Evolutionary conservation across 2,888 invertebrate species (phyloP).

Genomic region (Pediacus dermestoides): DNA sequence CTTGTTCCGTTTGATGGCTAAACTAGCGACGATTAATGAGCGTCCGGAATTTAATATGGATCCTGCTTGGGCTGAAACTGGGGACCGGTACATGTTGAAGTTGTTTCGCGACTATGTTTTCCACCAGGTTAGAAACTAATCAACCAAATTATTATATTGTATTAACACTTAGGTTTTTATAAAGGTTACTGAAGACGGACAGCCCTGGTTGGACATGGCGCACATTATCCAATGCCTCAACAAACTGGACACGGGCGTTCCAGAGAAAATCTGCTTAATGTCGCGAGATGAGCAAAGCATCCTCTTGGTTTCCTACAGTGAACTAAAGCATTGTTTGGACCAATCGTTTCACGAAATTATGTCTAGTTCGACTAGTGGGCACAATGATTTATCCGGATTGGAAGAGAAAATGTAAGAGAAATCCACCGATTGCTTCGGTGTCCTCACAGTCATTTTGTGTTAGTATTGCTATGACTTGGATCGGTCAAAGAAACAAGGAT

Average conservation of each 20-base stretch:
- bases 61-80: slow-evolving; percentile 95
- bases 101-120: slow-evolving; percentile 94
- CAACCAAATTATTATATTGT: too few relatives aligned
- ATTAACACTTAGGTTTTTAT: too few relatives aligned
- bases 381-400: slow-evolving; percentile 19
- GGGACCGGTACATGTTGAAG: slow-evolving; percentile 97
- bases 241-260: slow-evolving; percentile 80
- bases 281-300: slow-evolving; percentile 96
- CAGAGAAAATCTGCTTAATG: slow-evolving; percentile 87
- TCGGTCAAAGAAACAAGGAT: too few relatives aligned
- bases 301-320: slow-evolving; percentile 91
- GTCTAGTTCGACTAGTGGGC: slow-evolving; percentile 18
- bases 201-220: slow-evolving; percentile 95
- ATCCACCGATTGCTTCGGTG: too few relatives aligned
- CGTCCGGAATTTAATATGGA: slow-evolving; percentile 92
- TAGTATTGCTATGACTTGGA: too few relatives aligned
- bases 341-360: slow-evolving; percentile 80
- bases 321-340: slow-evolving; percentile 92
- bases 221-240: slow-evolving; percentile 93
- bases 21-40: slow-evolving; percentile 92
- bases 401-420: slow-evolving; percentile 30
- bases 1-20: slow-evolving; percentile 83
- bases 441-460: too few relatives aligned
- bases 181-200: slow-evolving; percentile 86
- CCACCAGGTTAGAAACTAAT: too few relatives aligned